Conservation (phyloP, 1,140 invertebrate genomes). For the Lepidurus couesii region DNA sequence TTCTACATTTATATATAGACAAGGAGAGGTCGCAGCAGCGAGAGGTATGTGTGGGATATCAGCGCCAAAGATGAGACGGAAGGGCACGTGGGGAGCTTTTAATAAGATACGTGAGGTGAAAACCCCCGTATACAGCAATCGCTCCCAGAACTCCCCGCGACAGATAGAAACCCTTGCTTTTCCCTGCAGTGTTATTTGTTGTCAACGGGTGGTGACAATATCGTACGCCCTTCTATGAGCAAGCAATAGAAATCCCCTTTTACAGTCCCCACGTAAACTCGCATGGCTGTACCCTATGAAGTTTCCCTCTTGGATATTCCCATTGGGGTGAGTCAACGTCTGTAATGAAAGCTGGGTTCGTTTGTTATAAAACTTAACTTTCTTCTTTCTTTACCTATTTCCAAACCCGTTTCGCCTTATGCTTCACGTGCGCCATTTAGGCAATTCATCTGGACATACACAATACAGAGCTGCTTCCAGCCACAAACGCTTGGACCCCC, state of each 20-base stretch:
- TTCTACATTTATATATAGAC: not conserved
- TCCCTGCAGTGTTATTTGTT: slow-evolving; percentile 18
- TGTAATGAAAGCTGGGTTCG: not conserved
- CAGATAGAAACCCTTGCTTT: not conserved
- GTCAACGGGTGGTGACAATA: slow-evolving; percentile 16
- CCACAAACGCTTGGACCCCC: too few species aligned
- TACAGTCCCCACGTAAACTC: not conserved
- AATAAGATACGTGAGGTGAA: slow-evolving; percentile 22
- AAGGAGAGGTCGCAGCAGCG: not conserved
- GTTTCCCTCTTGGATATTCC: not conserved
- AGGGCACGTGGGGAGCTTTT: slow-evolving; percentile 17
- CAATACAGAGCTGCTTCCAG: too few species aligned
- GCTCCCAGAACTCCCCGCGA: not conserved
- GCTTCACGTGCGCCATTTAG: too few species aligned
- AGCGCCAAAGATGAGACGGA: not conserved
- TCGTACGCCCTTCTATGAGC: not conserved
- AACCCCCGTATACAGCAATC: not conserved
- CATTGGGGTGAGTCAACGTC: not conserved
- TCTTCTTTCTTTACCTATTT: not conserved
- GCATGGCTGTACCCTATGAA: not conserved
- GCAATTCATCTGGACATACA: too few species aligned
- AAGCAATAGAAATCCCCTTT: not conserved
- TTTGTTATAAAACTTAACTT: not conserved
- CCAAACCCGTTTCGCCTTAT: too few species aligned
- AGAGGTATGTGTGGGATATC: not conserved